Evolutionary conservation across 2,113 vertebrate genomes (phyloP).

Genomic region (Pseudorhombus dupliciocellatus): DNA sequence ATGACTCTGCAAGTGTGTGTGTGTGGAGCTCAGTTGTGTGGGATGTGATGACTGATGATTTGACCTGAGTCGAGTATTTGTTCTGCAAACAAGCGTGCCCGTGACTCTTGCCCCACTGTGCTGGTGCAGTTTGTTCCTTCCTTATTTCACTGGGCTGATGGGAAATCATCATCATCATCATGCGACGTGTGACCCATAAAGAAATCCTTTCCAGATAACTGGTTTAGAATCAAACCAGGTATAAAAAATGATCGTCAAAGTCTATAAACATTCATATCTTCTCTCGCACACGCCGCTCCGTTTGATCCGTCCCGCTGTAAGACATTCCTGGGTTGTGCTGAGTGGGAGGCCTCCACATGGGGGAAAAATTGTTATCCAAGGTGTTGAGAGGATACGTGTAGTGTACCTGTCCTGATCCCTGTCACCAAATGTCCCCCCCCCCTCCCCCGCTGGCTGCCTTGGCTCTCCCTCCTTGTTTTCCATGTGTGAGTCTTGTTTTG

Average conservation of each 20-base stretch:
- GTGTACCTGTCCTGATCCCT: constrained; percentile 4
- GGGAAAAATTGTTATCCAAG: constrained; percentile 31
- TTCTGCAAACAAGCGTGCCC: constrained; percentile 26
- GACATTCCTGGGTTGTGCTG: constrained; percentile 68
- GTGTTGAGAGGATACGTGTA: constrained; percentile 43
- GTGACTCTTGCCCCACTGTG: constrained; percentile 1
- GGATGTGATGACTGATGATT: constrained; percentile 21
- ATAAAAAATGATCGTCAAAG: not conserved
- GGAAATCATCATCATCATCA: constrained; percentile 21
- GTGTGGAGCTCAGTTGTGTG: constrained; percentile 1
- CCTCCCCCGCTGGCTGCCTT: constrained; percentile 4
- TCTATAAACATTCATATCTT: too few species aligned
- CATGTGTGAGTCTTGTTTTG: not conserved
- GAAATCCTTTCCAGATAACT: not conserved
- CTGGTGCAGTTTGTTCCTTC: constrained; percentile 21
- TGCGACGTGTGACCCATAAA: constrained; percentile 40
- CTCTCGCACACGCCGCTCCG: constrained; percentile 26
- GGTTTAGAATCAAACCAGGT: not conserved
- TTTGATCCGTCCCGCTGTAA: constrained; percentile 62
- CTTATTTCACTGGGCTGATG: constrained; percentile 16
- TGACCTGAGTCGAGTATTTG: constrained; percentile 18
- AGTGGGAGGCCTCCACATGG: constrained; percentile 36
- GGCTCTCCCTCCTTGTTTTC: not conserved
- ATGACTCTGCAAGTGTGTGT: constrained; percentile 8
- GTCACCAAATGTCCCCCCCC: not conserved